phyloP scores from a whole-genome alignment of 2,113 vertebrate species.

The Serilophus lunatus region DNA sequence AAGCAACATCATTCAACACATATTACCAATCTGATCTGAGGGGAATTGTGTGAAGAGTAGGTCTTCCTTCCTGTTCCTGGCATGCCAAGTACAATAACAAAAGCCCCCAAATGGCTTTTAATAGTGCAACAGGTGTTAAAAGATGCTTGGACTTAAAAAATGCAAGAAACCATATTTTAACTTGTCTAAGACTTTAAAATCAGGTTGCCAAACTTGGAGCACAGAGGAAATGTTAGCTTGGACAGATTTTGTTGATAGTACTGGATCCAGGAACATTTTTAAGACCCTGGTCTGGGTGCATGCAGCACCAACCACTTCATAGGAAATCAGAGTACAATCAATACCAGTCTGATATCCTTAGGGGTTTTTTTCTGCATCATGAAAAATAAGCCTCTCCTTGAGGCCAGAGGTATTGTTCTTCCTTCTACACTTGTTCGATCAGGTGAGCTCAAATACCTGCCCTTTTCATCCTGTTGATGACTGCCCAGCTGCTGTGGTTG shows the following conservation, averaged over 20 bases:
- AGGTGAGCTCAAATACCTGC: neutral
- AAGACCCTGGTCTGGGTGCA: neutral
- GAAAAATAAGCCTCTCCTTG: neutral
- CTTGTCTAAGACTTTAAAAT: neutral
- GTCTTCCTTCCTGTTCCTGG: neutral
- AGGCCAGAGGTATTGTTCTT: neutral
- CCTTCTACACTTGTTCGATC: neutral
- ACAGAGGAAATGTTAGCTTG: neutral
- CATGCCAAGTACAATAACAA: neutral
- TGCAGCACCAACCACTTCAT: neutral
- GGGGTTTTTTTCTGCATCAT: neutral
- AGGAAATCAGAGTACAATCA: fast-evolving
- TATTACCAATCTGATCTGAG: slow-evolving; percentile 46
- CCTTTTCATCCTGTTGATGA: neutral
- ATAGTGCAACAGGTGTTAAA: neutral
- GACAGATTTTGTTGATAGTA: neutral
- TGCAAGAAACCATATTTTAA: neutral
- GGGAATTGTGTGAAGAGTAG: slow-evolving; percentile 8
- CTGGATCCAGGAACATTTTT: neutral
- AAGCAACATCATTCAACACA: slow-evolving; percentile 40
- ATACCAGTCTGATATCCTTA: neutral
- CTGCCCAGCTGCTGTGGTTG: neutral
- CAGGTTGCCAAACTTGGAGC: neutral
- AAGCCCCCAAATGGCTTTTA: neutral
- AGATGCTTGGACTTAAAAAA: neutral